Base-by-base conservation (phyloP, 2,797 vertebrate genomes). In the Epinephelus malabaricus region DNA sequence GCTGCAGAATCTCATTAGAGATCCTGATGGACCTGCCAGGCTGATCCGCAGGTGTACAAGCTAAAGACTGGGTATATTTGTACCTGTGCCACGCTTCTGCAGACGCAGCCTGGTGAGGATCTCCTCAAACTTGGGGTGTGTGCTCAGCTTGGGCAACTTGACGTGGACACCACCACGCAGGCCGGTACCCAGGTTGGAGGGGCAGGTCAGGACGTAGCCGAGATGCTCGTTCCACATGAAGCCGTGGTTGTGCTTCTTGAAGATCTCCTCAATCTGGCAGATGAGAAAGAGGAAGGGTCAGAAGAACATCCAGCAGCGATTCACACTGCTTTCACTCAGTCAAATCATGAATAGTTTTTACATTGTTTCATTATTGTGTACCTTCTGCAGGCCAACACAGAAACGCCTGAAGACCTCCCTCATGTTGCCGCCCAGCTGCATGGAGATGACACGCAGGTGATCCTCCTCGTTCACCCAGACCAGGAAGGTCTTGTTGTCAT, bases 221-320 rank as follows among this genome's bases (percentile, higher is more conserved):
- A 99, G 94, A 91, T 99, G 98, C 82, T 98, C 95, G 80, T 97
- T 99, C 98, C 98, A 99, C 98, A 99, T 99, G 94, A 99, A 99
- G 18, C 95, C 93, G 0, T 97, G 96, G 79, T 95, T 94, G 94
- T 98, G 97, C 73, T 96, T 95, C 94, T 99, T 99, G 94, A 99
- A 99, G 89, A 98, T 95, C 7, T 76, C 91, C 94, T 99, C 98
- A 80, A 99, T 99, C 97, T 98, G 87, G 49, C 1, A 38, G 61
- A 19, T 13, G 23, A 63, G 40, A 23, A 60, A 64, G 18, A 58
- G 55, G 9, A 23, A 51, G 17, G 45, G 25, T 88, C 18, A 68
- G 69, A n/a, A n/a, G 43, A 63, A 62, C 19, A 61, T 50, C 23
- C 6, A 12, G 34, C 2, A 61, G 1, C 4, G 2, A 51, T 14